These are phyloP conservation scores for Collichthys lucidus DNA, from an alignment of 2,113 vertebrate species.

Conservation along the genomic window DNA sequence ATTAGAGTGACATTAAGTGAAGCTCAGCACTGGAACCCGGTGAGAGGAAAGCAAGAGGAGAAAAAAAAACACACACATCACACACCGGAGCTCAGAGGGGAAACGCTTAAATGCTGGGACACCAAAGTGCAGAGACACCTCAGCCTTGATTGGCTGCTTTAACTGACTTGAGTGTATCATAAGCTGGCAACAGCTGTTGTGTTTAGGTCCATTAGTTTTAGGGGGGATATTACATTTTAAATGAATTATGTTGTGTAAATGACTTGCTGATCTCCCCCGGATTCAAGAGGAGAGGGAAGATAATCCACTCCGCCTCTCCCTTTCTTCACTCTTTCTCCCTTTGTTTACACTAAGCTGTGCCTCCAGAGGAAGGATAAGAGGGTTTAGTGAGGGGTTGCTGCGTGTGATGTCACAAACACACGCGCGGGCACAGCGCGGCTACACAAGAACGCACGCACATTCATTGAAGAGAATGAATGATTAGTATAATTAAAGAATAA, in stretches of 20 bases:
- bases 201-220: constrained; percentile 75
- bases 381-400: constrained; percentile 73
- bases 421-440: neutral
- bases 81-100: neutral
- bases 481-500: constrained; percentile 41
- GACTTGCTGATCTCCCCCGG: constrained; percentile 76
- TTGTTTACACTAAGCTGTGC: constrained; percentile 83
- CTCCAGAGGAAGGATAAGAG: constrained; percentile 80
- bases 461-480: constrained; percentile 25
- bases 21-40: neutral
- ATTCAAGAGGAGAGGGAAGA: constrained; percentile 74
- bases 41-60: constrained; percentile 4
- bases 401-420: constrained; percentile 71
- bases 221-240: constrained; percentile 72
- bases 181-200: constrained; percentile 64
- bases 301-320: constrained; percentile 79
- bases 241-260: constrained; percentile 79
- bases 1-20: constrained; percentile 25
- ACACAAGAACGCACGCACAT: constrained; percentile 8
- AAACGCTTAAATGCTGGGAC: constrained; percentile 12
- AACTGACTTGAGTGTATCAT: constrained; percentile 49
- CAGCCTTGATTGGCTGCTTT: constrained; percentile 48
- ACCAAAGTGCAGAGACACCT: constrained; percentile 35
- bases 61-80: constrained; percentile 8
- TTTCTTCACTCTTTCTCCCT: constrained; percentile 70